phyloP scores from a whole-genome alignment of 1,140 invertebrate species.

The Pseudachorutes palmiensis region DNA sequence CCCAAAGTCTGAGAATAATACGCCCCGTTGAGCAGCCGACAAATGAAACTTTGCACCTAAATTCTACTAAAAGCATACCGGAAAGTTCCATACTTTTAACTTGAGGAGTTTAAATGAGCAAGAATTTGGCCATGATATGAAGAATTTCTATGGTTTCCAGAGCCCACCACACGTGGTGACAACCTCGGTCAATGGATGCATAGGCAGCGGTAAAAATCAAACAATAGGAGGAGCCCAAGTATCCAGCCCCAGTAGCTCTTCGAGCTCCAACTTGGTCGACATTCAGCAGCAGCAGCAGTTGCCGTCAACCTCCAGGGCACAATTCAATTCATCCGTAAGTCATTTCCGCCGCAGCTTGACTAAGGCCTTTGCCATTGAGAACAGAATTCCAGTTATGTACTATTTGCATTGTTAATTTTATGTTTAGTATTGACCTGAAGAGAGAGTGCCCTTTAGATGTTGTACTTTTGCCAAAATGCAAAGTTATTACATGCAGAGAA shows the following conservation, averaged over 20 bases:
- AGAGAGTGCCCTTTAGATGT: neutral
- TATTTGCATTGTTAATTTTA: neutral
- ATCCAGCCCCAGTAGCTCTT: neutral
- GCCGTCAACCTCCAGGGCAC: neutral
- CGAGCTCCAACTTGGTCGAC: neutral
- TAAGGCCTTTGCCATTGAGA: neutral
- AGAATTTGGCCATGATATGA: neutral
- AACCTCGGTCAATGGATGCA: neutral
- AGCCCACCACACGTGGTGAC: conserved; percentile 5
- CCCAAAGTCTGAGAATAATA: no score
- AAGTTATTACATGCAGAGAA: no score
- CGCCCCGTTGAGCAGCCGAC: no score
- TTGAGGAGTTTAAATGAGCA: no score
- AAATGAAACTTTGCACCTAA: no score
- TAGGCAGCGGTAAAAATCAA: neutral
- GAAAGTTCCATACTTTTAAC: no score
- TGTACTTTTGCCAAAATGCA: conserved; percentile 4
- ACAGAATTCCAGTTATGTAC: neutral
- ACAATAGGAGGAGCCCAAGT: neutral
- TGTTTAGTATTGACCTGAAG: no score
- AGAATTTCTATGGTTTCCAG: neutral
- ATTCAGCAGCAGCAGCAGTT: conserved; percentile 1
- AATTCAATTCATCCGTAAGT: neutral
- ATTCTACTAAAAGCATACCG: no score
- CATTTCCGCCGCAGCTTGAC: neutral